Conservation (phyloP, 2,797 vertebrate species). For the Myotis planiceps region DNA sequence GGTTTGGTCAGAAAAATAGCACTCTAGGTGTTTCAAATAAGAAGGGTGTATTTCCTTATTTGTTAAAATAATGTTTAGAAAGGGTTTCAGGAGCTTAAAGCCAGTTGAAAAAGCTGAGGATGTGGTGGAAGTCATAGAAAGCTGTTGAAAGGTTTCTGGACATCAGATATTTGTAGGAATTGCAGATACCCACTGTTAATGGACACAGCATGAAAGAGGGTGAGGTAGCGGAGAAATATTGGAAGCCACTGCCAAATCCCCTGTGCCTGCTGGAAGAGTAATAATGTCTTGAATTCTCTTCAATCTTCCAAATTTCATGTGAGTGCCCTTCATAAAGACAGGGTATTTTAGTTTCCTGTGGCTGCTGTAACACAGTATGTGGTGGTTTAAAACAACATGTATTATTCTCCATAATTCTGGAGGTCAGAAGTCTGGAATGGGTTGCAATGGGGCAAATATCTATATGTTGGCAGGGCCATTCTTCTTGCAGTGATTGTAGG, state of each 20-base stretch:
- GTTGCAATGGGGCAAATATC: neutral
- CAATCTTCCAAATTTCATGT: neutral
- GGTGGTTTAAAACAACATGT: neutral
- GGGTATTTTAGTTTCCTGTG: neutral
- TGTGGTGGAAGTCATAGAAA: neutral
- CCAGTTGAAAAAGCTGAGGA: neutral
- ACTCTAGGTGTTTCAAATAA: neutral
- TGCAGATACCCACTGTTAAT: neutral
- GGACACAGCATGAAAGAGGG: neutral
- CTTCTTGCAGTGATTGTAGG: neutral
- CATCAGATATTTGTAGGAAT: neutral
- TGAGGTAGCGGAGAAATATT: neutral
- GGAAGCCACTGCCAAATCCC: neutral
- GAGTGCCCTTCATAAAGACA: neutral
- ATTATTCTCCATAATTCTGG: neutral
- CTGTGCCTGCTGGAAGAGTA: neutral
- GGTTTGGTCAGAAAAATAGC: neutral
- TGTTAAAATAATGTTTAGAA: neutral
- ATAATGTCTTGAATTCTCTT: neutral
- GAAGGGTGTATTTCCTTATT: neutral
- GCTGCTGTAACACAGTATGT: neutral
- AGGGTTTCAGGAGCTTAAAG: neutral
- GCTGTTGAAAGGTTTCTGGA: neutral
- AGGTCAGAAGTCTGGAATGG: neutral
- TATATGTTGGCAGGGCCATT: neutral